Base-by-base conservation (phyloP, 2,113 vertebrate genomes). In the Hystrix brachyura region DNA sequence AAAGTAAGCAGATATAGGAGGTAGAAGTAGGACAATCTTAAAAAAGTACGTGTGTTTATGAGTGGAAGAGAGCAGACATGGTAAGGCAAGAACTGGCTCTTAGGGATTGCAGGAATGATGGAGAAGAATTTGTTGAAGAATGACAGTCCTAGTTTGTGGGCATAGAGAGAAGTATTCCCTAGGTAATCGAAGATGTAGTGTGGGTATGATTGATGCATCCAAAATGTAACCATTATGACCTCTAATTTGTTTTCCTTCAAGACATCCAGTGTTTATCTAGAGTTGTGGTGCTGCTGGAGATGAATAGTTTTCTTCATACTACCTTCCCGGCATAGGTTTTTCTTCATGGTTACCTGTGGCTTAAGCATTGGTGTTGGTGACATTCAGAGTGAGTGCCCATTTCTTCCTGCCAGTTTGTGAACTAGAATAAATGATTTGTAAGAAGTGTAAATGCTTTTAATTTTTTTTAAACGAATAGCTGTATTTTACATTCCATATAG, bases 351-450 rank as follows among this genome's bases (percentile, higher is more conserved):
- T n/a, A 94, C 82, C 46, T 76, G 8, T 82, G 57, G 71, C 38
- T 95, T 95, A 89, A 97, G 53, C 57, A 27, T 21, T 55, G 13
- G 43, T 96, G 97, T 92, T 2, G 0, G 21, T 94, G 65, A 27
- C 43, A 93, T 89, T 86, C 51, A 81, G 9, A 64, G 38, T 55
- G 23, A 95, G 64, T 91, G 64, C 87, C 82, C 32, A 11, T 95
- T 96, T 92, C 67, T 93, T 97, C 21, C 69, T 84, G 38, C 21
- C 84, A 90, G 79, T 82, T 97, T 96, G 78, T 72, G 25, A 94
- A 80, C 65, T 85, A 93, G 32, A 90, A 87, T 57, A 34, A 80
- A 59, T 80, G 21, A 11, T 43, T 96, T 92, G 15, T 64, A 83
- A 80, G 55, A 81, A 84, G 29, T 2, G 19, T 57, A 60, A 94